A percentile compares a stretch with the other conserved stretches of the same genome.
Evolutionary conservation across 2,888 invertebrate genomes (phyloP).

Genomic region (Drosophila atripex): DNA sequence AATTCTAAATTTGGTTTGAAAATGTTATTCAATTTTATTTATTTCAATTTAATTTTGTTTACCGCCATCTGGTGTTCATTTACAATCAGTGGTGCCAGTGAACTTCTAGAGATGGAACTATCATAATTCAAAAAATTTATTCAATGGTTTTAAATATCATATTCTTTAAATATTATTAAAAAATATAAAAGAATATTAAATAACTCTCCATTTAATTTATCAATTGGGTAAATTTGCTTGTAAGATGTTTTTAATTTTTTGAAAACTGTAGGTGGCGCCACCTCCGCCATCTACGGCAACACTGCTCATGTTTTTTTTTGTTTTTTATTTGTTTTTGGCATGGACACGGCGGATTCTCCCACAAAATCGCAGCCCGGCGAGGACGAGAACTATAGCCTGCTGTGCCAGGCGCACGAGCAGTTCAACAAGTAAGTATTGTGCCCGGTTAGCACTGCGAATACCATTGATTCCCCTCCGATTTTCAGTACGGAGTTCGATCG

Average conservation of each 20-base stretch:
- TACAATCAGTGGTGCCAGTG: background rate
- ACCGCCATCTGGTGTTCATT: background rate
- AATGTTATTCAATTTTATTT: too few species aligned
- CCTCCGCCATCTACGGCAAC: background rate
- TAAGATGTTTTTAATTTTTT: background rate
- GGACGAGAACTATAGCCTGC: slow-evolving; percentile 80
- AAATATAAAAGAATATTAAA: too few species aligned
- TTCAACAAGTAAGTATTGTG: slow-evolving; percentile 76
- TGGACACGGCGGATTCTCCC: slow-evolving; percentile 74
- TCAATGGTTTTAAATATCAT: background rate
- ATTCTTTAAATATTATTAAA: too few species aligned
- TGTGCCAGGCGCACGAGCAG: slow-evolving; percentile 81
- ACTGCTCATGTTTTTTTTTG: slow-evolving; percentile 21
- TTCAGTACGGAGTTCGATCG: slow-evolving; percentile 75
- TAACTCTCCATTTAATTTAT: background rate
- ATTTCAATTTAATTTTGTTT: background rate
- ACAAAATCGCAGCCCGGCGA: slow-evolving; percentile 72
- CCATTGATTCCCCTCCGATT: slow-evolving; percentile 1
- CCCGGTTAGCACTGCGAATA: background rate
- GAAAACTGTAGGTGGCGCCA: background rate
- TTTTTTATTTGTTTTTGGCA: slow-evolving; percentile 72
- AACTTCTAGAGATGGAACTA: background rate
- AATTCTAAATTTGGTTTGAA: background rate
- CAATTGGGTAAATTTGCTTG: background rate
- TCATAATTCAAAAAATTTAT: background rate